These are phyloP conservation scores for Epizoanthus rinbou DNA, from an alignment of 92 coral and sea anemone genomes.

Conservation along the genomic window DNA sequence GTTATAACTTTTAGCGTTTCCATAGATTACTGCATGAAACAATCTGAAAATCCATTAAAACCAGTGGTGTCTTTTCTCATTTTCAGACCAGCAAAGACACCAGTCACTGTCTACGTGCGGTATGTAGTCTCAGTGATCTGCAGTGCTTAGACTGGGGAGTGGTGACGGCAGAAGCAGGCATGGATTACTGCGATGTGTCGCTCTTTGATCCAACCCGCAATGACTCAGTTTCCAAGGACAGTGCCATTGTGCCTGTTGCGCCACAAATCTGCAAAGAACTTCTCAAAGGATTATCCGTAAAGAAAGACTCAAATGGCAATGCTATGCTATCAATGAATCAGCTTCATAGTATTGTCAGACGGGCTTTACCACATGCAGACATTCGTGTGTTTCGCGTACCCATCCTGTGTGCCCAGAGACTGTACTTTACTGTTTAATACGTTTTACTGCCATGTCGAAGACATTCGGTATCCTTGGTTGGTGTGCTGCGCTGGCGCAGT, in stretches of 20 bases:
- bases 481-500: no score
- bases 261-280: slow-evolving; percentile 50
- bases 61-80: background rate
- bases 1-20: background rate
- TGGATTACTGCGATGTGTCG: slow-evolving; percentile 28
- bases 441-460: no score
- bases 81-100: slow-evolving; percentile 59
- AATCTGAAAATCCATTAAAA: background rate
- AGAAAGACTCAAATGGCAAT: slow-evolving; percentile 57
- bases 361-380: slow-evolving; percentile 51
- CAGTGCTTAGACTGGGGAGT: slow-evolving; percentile 75
- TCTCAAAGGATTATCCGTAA: slow-evolving; percentile 12
- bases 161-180: slow-evolving; percentile 38
- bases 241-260: slow-evolving; percentile 48
- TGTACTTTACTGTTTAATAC: slow-evolving; percentile 53
- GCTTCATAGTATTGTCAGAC: slow-evolving; percentile 46
- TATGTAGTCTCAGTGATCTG: slow-evolving; percentile 50
- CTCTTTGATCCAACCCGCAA: slow-evolving; percentile 32
- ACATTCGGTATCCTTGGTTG: no score
- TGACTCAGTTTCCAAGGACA: slow-evolving; percentile 37
- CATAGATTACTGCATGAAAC: background rate
- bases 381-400: slow-evolving; percentile 70
- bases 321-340: slow-evolving; percentile 58
- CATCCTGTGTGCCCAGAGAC: slow-evolving; percentile 44
- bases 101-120: slow-evolving; percentile 57